Conservation (phyloP, 2,113 vertebrate species). For the Rallus limicola region DNA sequence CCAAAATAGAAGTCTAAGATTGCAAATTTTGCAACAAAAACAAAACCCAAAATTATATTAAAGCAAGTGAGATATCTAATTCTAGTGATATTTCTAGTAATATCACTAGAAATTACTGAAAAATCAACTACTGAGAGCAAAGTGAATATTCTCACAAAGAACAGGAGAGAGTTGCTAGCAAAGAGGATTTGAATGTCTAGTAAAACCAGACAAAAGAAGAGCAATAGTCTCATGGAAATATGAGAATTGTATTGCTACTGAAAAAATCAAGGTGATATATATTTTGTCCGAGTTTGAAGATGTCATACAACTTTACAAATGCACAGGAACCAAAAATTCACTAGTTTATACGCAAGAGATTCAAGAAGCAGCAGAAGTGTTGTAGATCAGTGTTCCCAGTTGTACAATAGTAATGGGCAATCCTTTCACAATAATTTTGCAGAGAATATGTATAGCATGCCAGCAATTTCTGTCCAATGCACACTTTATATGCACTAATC, state of each 20-base stretch:
- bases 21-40: not conserved
- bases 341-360: not conserved
- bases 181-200: not conserved
- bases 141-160: not conserved
- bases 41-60: no score
- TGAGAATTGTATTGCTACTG: not conserved
- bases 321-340: not conserved
- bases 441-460: not conserved
- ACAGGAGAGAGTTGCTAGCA: not conserved
- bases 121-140: not conserved
- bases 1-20: not conserved
- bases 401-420: not conserved
- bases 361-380: not conserved
- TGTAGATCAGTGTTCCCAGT: not conserved
- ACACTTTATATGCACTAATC: not conserved
- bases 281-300: not conserved
- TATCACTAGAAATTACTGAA: not conserved
- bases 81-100: not conserved
- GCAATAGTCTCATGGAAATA: not conserved
- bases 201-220: not conserved
- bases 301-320: not conserved
- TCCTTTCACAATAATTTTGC: not conserved
- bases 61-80: not conserved
- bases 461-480: not conserved
- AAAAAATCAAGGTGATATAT: not conserved